Conservation (phyloP, 2,888 invertebrate genomes). For the Dromius quadrimaculatus region DNA sequence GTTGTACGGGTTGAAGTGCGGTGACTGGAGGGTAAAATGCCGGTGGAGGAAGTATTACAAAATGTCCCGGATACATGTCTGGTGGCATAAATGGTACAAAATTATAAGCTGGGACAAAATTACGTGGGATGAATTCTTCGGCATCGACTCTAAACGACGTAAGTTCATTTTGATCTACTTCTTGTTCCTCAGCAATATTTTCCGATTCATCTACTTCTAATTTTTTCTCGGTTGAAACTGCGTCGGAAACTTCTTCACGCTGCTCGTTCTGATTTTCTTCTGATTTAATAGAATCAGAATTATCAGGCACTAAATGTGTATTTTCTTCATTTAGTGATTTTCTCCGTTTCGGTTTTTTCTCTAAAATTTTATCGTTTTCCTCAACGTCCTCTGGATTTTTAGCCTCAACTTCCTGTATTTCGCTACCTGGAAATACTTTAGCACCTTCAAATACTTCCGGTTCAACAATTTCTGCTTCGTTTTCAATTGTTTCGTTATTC, state of each 20-base stretch:
- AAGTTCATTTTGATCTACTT: not conserved
- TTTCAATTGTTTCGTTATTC: not conserved
- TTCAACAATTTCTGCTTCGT: not conserved
- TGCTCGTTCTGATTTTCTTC: not conserved
- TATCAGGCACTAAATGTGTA: no score
- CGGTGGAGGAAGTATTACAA: constrained; percentile 60
- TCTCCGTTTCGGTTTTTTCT: no score
- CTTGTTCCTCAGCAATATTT: not conserved
- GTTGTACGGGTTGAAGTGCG: no score
- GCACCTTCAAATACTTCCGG: not conserved
- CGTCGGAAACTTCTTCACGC: not conserved
- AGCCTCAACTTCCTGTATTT: not conserved
- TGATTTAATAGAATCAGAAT: no score
- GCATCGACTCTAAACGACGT: constrained; percentile 62
- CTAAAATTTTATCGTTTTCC: no score
- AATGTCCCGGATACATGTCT: constrained; percentile 48
- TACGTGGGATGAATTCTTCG: constrained; percentile 66
- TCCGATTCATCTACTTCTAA: not conserved
- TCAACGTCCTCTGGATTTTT: no score
- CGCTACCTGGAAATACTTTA: not conserved
- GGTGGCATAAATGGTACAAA: not conserved
- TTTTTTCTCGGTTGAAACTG: not conserved
- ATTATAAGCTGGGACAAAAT: not conserved
- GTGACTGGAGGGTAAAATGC: constrained; percentile 56
- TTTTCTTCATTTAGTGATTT: no score